Base-by-base conservation (phyloP, 1,140 invertebrate species). In the Periplaneta americana region DNA sequence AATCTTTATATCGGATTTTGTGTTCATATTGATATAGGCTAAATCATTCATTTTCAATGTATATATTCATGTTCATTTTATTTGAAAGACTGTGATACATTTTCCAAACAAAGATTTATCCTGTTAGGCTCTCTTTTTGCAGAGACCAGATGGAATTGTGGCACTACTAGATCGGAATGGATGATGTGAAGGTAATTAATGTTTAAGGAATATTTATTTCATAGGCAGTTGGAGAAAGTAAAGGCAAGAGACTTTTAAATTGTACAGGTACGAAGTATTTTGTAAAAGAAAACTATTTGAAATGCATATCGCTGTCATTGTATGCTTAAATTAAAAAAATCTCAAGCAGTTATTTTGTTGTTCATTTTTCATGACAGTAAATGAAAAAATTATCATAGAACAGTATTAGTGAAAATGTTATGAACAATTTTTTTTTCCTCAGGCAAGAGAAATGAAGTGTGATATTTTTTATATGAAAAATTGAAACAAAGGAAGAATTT, bases 61-160 rank as follows among this genome's bases (percentile, higher is more conserved):
- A 66, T n/a, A 66, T 66, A 66, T 66, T 28, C 22, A 66, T 28
- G 48, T 66, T 28, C 48, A 28, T 66, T n/a, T 66, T 66, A n/a
- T 66, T 28, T 83, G 83, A 82, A 66, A 66, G 28, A n/a, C 48
- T 66, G 48, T 66, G n/a, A 28, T 66, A 66, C 48, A 9, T 6
- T 3, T 66, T 66, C 15, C 28, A n/a, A 28, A 66, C 22, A 66
- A 66, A n/a, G 2, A n/a, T 66, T 66, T 66, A n/a, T 66, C n/a
- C n/a, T n/a, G 48, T 66, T 66, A 66, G 48, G 28, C 48, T 66
- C 48, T 66, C 22, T 66, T 4, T 66, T 66, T 66, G 22, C 48
- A 66, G 48, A 66, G 4, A 66, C 48, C 48, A 28, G 5, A n/a
- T 66, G 48, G 48, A n/a, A 66, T n/a, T 28, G 22, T 66, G n/a